Evolutionary conservation across 2,888 invertebrate genomes (phyloP), one percentile per base, ranked within the genome.

Genomic region (Dorcus hopei): DNA sequence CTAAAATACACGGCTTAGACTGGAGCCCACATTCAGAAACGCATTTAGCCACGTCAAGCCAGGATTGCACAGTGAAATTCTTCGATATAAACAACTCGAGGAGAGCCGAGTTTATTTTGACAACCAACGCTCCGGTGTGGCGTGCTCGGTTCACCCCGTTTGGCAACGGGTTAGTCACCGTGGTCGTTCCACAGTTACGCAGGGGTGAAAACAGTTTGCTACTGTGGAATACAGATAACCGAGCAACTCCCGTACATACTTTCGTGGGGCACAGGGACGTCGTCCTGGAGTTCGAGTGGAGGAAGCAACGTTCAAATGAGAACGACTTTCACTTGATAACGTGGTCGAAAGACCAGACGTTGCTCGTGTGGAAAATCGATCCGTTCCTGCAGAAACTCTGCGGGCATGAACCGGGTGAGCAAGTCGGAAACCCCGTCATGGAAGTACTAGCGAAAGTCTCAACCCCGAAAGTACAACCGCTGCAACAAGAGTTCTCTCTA

Each of bases 201-300:
- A 83, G 95, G 61, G 95, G 93, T 0, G 96, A 97, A 76, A 91
- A 91, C 72, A 90, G 89, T 70, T 78, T 93, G 9, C 77, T 90
- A 6, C 76, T 93, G 14, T 93, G 93, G 93, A 90, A 89, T 72
- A 85, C 86, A 49, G 81, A 84, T 14, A 83, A 82, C 69, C 86
- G 89, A 68, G 87, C 87, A 47, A 79, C 89, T 42, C 89, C 95
- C 1, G 89, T 95, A 47, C 94, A 95, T 74, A 91, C 94, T 33
- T 90, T 96, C 76, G 89, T 93, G n/a, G 96, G 96, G 0, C 96
- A 97, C 72, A 90, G 91, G 6, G 96, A 97, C 80, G 94, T 95
- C 47, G 93, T 97, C 5, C 82, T 96, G 58, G 96, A 97, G 72
- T 97, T 97, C 84, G 93, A 94, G 64, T 97, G 96, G 96, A 84